phyloP scores from a whole-genome alignment of 2,797 vertebrate species.

The Novumbra hubbsi region DNA sequence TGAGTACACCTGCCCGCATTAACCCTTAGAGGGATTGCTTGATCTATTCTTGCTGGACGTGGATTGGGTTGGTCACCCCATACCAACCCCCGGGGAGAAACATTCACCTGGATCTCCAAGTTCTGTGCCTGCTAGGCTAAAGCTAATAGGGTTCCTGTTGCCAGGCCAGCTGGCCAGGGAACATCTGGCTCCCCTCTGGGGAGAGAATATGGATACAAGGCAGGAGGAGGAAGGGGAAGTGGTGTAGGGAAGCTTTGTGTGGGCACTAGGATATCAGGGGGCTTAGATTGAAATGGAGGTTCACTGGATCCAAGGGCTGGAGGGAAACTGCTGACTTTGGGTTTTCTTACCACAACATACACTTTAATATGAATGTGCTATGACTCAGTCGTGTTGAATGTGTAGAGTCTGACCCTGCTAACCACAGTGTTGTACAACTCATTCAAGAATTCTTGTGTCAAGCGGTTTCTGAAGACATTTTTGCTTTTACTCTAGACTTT shows the following conservation, averaged over 20 bases:
- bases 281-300: background rate
- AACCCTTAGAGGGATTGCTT: background rate
- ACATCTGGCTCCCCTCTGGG: conserved; percentile 11
- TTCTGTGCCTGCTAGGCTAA: background rate
- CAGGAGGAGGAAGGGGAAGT: background rate
- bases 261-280: background rate
- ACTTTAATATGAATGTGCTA: conserved; percentile 26
- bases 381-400: conserved; percentile 27
- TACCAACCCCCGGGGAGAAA: background rate
- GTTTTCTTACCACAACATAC: conserved; percentile 38
- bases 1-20: background rate
- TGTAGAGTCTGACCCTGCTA: conserved; percentile 33
- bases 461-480: conserved; percentile 1
- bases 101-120: background rate
- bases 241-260: background rate
- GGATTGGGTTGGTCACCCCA: background rate
- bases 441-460: background rate
- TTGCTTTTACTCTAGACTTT: conserved; percentile 54
- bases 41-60: background rate
- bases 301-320: background rate
- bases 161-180: conserved; percentile 23
- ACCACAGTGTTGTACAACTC: conserved; percentile 30
- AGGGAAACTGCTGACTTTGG: conserved; percentile 50
- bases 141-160: conserved; percentile 10
- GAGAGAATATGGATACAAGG: background rate